These are phyloP conservation scores for Araneus ventricosus DNA, from an alignment of 1,140 invertebrate genomes.

Conservation along the genomic window DNA sequence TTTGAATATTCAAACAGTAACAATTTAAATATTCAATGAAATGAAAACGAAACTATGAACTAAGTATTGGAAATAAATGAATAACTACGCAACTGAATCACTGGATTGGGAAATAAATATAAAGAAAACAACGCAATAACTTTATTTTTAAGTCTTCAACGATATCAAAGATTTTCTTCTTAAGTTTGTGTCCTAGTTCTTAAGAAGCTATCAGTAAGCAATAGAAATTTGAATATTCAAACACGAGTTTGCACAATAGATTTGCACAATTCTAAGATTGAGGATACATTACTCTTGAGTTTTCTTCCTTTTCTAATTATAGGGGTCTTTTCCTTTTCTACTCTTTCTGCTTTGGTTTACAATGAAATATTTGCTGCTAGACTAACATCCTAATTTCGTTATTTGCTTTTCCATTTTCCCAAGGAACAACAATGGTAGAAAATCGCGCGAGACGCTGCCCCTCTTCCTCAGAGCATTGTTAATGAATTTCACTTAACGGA, in stretches of 20 bases:
- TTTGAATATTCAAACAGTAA: no score
- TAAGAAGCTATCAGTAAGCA: background rate
- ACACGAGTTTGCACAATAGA: background rate
- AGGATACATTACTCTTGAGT: background rate
- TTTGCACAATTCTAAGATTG: background rate
- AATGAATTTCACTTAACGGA: background rate
- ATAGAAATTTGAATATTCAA: background rate
- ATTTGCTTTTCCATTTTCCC: conserved; percentile 4
- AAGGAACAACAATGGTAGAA: background rate
- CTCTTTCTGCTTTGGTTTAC: background rate
- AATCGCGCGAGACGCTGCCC: background rate
- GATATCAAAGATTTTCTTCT: background rate
- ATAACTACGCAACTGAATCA: background rate
- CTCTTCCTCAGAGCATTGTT: background rate
- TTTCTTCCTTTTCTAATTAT: background rate
- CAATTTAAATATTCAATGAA: no score
- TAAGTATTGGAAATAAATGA: no score
- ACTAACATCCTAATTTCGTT: conserved; percentile 10
- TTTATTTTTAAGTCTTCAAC: background rate
- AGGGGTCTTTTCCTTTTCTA: background rate
- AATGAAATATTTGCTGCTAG: background rate
- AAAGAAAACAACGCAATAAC: background rate
- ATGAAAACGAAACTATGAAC: no score
- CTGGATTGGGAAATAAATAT: background rate
- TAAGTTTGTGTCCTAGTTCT: background rate